Evolutionary conservation across 2,113 vertebrate genomes (phyloP), one percentile per base, ranked within the genome.

Genomic region (Tyto alba): DNA sequence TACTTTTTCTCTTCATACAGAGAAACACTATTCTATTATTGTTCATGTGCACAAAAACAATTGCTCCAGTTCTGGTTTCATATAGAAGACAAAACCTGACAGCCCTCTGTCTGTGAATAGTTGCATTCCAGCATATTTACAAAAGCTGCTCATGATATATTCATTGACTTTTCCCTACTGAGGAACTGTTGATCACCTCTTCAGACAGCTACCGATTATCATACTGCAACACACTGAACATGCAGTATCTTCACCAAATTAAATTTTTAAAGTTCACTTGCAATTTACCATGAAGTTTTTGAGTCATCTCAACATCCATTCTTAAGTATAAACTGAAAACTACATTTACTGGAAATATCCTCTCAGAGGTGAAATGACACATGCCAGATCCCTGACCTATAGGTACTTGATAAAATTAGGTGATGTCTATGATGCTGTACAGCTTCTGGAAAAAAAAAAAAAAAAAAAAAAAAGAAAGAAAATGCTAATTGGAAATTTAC

Each of bases 311-410:
- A 91, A 88, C 53, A 82, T 97, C 82, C 90, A 88, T 96, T 97
- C 81, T 53, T 93, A 96, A 97, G 94, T 89, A 82, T 95, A 97
- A 98, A 97, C 75, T 77, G 94, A 97, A 97, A 98, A 96, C 83
- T 91, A 64, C 82, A 89, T 96, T 98, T 98, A 96, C 97, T 96
- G 97, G 97, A 98, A 98, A 96, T 96, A 96, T 85, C 41, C 93
- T 96, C 94, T 96, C 76, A 69, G 96, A 97, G 97, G 96, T 95
- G 80, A 97, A 97, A 93, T 97, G 96, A 98, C 93, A 96, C 32
- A 97, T 93, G 94, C 98, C 98, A 98, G 98, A 98, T 97, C 97
- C 76, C 96, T 97, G 89, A 96, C 93, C 95, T 97, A 96, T 96
- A 97, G 96, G 93, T 77, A 83, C 85, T 90, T 98, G 91, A 98